A percentile compares a stretch with the other conserved stretches of the same genome.
Evolutionary conservation across 2,888 invertebrate species (phyloP).

Genomic region (Xanthia togata): DNA sequence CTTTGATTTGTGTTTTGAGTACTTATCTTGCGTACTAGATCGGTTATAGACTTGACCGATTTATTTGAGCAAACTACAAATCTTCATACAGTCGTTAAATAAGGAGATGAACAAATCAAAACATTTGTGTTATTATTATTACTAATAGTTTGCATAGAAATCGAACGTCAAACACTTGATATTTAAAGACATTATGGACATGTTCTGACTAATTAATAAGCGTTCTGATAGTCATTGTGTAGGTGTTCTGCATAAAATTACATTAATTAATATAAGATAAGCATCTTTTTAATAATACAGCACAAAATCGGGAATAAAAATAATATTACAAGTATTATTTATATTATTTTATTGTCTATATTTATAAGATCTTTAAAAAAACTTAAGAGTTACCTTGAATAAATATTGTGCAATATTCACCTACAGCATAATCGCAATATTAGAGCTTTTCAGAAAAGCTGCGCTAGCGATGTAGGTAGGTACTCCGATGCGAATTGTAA

Average conservation of each 20-base stretch:
- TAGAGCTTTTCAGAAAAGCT: conserved; percentile 4
- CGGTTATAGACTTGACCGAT: conserved; percentile 52
- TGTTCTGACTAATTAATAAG: conserved; percentile 52
- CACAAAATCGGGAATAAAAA: conserved; percentile 9
- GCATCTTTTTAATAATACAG: conserved; percentile 29
- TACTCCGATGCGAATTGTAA: background rate
- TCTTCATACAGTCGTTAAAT: conserved; percentile 25
- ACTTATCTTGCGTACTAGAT: conserved; percentile 52
- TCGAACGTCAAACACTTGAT: conserved; percentile 40
- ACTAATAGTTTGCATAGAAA: conserved; percentile 46
- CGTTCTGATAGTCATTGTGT: conserved; percentile 48
- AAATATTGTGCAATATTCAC: conserved; percentile 30
- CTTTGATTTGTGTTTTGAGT: conserved; percentile 52
- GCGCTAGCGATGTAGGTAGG: no score
- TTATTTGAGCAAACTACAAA: conserved; percentile 46
- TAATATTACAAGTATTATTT: conserved; percentile 29
- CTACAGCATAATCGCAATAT: background rate
- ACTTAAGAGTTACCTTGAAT: conserved; percentile 5
- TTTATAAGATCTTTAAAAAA: background rate
- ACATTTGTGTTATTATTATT: conserved; percentile 43
- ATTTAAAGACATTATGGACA: conserved; percentile 44
- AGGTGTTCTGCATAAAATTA: conserved; percentile 46
- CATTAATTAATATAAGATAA: conserved; percentile 48
- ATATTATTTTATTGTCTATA: conserved; percentile 23
- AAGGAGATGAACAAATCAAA: conserved; percentile 45